phyloP scores from a whole-genome alignment of 2,797 vertebrate genomes.

The Staurois parvus region DNA sequence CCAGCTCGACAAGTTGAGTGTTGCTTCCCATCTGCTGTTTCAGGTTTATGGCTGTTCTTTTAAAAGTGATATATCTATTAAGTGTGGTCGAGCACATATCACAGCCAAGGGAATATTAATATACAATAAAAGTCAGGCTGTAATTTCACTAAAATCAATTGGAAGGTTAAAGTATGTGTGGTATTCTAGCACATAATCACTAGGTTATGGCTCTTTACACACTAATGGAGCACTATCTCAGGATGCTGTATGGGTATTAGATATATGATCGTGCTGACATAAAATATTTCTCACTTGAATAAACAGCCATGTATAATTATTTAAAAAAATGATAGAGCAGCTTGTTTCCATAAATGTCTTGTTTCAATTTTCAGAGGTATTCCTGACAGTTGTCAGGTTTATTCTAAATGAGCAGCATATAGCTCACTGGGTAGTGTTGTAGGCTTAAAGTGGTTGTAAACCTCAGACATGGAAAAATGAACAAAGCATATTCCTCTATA shows the following conservation, averaged over 20 bases:
- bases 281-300: constrained; percentile 29
- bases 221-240: constrained; percentile 44
- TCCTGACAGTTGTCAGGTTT: too few species aligned
- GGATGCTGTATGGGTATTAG: neutral
- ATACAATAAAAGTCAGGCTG: constrained; percentile 45
- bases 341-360: neutral
- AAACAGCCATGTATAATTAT: constrained; percentile 17
- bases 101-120: constrained; percentile 59
- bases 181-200: constrained; percentile 51
- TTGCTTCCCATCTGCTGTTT: constrained; percentile 44
- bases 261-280: constrained; percentile 44
- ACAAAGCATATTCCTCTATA: too few species aligned
- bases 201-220: constrained; percentile 50
- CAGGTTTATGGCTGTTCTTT: constrained; percentile 35
- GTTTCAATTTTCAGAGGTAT: neutral
- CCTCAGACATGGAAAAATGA: too few species aligned
- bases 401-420: too few species aligned
- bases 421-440: too few species aligned
- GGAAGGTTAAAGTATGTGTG: constrained; percentile 49
- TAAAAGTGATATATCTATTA: constrained; percentile 53
- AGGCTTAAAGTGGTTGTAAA: too few species aligned
- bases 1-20: constrained; percentile 14
- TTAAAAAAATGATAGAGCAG: neutral
- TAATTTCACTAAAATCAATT: constrained; percentile 61
- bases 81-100: constrained; percentile 45